Base-by-base conservation (phyloP, 2,888 invertebrate species). In the Gnatocerus cornutus region DNA sequence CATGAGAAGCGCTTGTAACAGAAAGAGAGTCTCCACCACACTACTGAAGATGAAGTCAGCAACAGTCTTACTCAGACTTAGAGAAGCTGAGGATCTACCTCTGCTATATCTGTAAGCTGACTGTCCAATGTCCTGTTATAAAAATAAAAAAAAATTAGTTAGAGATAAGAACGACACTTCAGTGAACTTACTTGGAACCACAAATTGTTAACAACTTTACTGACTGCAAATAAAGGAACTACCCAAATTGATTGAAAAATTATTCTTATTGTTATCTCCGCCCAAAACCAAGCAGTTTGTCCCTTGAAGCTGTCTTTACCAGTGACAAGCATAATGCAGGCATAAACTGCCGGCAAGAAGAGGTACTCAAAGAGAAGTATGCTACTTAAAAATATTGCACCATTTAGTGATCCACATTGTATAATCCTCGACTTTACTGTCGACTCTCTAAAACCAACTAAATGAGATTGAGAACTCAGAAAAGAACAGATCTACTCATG, bases 31-130 rank as follows among this genome's bases (percentile, higher is more conserved):
- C 87, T 98, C 96, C 70, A 97, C 93, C 69, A 96, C 86, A 79
- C 96, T 86, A 84, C 95, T 96, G 85, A 97, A 97, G 37, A 96
- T 86, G 10, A 93, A 92, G 85, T 98, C 98, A 0, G 97, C 96
- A 65, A 97, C 90, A 50, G 95, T 87, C 84, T 93, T 93, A 83
- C 96, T 95, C 52, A 96, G 88, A 76, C 93, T 93, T 1, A 92
- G 90, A 82, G 94, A 89, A 76, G 91, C 87, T 81, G 92, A 92
- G 0, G 96, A 95, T 62, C 94, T 88, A 0, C 97, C 97, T 77
- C 95, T 89, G 39, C 93, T 89, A 79, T 94, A 93, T 74, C 93
- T 89, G 83, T 95, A 98, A 0, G 96, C 96, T n/a, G 93, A 92
- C 84, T 97, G 95, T 0, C 97, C 97, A 80, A 98, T 97, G 81